These are phyloP conservation scores for Hippolais icterina DNA, from an alignment of 2,113 vertebrate genomes.

Conservation along the genomic window DNA sequence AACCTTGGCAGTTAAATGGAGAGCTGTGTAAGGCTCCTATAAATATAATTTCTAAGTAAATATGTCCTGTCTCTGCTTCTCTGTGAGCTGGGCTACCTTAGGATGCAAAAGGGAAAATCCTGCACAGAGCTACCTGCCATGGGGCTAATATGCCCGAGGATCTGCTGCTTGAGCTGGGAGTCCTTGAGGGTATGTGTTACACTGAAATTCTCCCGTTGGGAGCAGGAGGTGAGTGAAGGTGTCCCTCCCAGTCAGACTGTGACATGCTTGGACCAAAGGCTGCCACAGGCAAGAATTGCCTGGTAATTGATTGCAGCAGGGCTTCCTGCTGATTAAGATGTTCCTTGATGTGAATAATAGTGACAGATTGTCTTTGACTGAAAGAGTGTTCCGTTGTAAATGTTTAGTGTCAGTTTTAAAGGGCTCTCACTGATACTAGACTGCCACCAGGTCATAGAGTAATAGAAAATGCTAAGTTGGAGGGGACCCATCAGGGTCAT, in stretches of 20 bases:
- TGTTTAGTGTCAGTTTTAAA: not conserved
- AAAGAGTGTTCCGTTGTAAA: not conserved
- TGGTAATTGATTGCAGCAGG: not conserved
- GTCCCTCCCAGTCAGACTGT: not conserved
- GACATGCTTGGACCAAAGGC: not conserved
- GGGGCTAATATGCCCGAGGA: not conserved
- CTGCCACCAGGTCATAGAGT: not conserved
- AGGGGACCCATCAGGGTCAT: not conserved
- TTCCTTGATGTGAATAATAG: not conserved
- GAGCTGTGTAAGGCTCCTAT: not conserved
- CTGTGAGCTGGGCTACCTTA: not conserved
- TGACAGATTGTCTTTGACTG: not conserved
- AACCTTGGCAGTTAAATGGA: not conserved
- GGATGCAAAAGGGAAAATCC: not conserved
- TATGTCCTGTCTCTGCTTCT: not conserved
- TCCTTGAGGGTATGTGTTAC: not conserved
- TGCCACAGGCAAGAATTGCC: not conserved
- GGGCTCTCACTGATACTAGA: not conserved
- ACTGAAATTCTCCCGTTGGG: not conserved
- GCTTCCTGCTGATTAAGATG: not conserved
- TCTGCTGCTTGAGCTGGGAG: fast-evolving
- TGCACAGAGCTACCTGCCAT: not conserved
- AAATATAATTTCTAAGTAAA: not conserved
- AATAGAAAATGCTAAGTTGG: not conserved
- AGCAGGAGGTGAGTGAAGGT: not conserved